A percentile compares a stretch with the other conserved stretches of the same genome.
These are phyloP conservation scores for Gymnoscelis rufifasciata DNA, from an alignment of 2,888 invertebrate species.

Conservation along the genomic window DNA sequence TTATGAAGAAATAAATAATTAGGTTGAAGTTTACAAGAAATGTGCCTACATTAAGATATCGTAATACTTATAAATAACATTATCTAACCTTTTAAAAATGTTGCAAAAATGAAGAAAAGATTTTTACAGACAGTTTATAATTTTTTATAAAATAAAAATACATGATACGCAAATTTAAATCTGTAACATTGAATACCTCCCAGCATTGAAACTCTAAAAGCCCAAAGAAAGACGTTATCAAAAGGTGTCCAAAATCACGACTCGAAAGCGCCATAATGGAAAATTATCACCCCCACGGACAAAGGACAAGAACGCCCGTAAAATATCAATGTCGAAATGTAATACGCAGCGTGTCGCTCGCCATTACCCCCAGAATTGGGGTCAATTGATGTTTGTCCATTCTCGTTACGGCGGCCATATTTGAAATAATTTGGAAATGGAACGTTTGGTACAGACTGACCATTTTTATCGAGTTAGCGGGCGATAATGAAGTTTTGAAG, in stretches of 20 bases:
- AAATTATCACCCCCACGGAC: constrained; percentile 21
- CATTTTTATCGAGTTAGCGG: constrained; percentile 16
- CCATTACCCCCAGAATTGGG: constrained; percentile 39
- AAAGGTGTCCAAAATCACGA: constrained; percentile 21
- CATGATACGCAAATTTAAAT: neutral
- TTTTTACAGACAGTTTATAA: too few species aligned
- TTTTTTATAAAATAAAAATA: too few species aligned
- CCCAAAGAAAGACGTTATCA: constrained; percentile 6
- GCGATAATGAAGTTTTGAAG: constrained; percentile 10
- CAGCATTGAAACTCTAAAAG: neutral
- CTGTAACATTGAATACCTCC: neutral
- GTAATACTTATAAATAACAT: too few species aligned
- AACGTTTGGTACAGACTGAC: constrained; percentile 28
- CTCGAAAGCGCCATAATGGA: constrained; percentile 17
- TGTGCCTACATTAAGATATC: too few species aligned
- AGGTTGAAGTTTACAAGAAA: too few species aligned
- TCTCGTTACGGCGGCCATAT: constrained; percentile 47
- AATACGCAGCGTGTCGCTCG: constrained; percentile 29
- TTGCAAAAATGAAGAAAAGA: too few species aligned
- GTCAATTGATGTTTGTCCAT: constrained; percentile 47
- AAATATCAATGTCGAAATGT: constrained; percentile 30
- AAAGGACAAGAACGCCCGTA: constrained; percentile 24
- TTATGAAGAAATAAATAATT: too few species aligned
- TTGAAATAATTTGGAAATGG: constrained; percentile 63
- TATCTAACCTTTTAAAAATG: too few species aligned